Conservation (phyloP, 2,113 vertebrate genomes). For the Oceanites oceanicus region DNA sequence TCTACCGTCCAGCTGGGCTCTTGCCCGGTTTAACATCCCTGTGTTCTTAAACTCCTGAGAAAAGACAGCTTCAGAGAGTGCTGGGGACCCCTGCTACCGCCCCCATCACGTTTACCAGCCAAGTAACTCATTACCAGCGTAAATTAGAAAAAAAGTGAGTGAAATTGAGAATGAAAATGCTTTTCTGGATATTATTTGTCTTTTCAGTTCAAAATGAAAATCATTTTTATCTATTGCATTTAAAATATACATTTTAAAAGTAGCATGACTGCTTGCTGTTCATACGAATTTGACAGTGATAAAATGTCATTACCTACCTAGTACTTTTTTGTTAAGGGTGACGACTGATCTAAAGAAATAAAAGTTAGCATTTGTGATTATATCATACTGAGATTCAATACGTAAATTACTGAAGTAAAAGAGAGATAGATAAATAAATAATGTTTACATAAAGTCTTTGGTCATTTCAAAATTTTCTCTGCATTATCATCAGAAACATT, state of each 20-base stretch:
- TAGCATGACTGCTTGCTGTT: background rate
- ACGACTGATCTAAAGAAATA: background rate
- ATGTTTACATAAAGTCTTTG: background rate
- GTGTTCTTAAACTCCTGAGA: background rate
- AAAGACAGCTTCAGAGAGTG: background rate
- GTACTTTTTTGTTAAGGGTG: background rate
- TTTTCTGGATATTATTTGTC: background rate
- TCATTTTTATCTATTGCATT: background rate
- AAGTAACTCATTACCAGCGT: background rate
- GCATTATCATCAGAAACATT: background rate
- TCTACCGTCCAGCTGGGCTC: background rate
- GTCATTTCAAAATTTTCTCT: background rate
- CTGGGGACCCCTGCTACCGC: background rate
- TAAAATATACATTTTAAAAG: background rate
- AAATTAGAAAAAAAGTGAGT: background rate
- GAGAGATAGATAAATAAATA: background rate
- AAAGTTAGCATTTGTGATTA: background rate
- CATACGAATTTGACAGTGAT: background rate
- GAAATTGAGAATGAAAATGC: background rate
- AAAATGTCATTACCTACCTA: background rate
- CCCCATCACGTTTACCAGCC: background rate
- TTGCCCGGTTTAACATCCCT: background rate
- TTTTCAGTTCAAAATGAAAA: background rate
- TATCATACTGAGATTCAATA: background rate
- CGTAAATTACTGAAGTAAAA: background rate